Base-by-base conservation (phyloP, 23 tunicate species). In the Halocynthia aurantium region DNA sequence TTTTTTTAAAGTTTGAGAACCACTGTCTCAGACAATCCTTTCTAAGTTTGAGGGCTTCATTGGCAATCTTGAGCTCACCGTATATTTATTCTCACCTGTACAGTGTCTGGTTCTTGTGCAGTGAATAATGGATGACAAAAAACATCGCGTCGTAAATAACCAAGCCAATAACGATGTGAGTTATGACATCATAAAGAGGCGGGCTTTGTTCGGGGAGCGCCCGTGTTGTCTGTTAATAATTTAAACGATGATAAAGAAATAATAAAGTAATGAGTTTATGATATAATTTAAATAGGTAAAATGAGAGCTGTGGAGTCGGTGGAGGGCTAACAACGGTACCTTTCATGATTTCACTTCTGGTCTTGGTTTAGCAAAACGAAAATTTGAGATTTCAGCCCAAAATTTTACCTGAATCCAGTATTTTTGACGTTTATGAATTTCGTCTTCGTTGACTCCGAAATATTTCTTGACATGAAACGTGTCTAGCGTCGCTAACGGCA, bases 401-500 rank as follows among this genome's bases (percentile, higher is more conserved):
- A 68, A 11, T 40, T n/a, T 52, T 56, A 91, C 97, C 84, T 91
- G 97, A 71, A 91, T 85, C 97, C 91, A 91, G 63, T 85, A 20
- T 19, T n/a, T 40, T 20, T 84, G 58, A 62, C 81, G 85, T 69
- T 71, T 73, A 0, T 7, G 56, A 8, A 91, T 57, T 22, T 85
- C 84, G n/a, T 81, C 86, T 57, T 66, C 77, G 12, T 70, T 40
- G 52, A 84, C 97, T 63, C 87, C 97, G 6, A 50, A 77, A 71
- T 91, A 91, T 22, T 77, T 57, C 62, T 91, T 91, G 40, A 91
- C 97, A 55, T 91, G 97, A 65, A 91, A 85, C 7, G 97, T 91
- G 75, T 91, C 97, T 7, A 91, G 76, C 50, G 81, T 81, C 8
- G 71, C 78, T 6, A 91, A 55, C 9, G 97, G 97, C 71, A 84